Base-by-base conservation (phyloP, 2,113 vertebrate species). In the Chauna torquata region DNA sequence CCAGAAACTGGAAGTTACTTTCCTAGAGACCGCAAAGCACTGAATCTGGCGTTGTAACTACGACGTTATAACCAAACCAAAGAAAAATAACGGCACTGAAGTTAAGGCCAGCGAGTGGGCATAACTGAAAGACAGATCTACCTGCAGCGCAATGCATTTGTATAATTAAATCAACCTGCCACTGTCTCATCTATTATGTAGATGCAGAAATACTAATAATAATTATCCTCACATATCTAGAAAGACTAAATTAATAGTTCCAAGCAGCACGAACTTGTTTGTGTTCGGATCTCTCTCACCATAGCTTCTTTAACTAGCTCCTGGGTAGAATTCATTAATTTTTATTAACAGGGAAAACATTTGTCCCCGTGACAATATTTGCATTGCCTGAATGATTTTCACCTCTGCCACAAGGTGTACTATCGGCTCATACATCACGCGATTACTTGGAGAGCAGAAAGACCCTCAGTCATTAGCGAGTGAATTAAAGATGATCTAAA, bases 401-500 rank as follows among this genome's bases (percentile, higher is more conserved):
- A 99, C 99, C 99, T 99, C 99, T 99, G 99, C 99, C 99, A 99
- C 98, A 98, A 99, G 99, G 99, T 99, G 99, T 99, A 98, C 99
- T 98, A 98, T 98, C 94, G 98, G 98, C 98, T 99, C 99, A 99
- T 99, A 99, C 98, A 99, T 99, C 99, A 99, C 98, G 88, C 99
- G 99, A 99, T 99, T 99, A 99, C 99, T 99, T 98, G 98, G 98
- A 99, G 99, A 99, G 98, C 98, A 98, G 97, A 99, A 99, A 99
- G 98, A 99, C 98, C 99, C 98, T 98, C 98, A 99, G 98, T 99
- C 99, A 99, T 99, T 99, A 99, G 99, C 99, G 99, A 99, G 99
- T 99, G 99, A 99, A 99, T 99, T 99, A 99, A 99, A 99, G 99
- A 99, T 99, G 99, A 99, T 99, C 99, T 99, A 99, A 99, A 98